Base-by-base conservation (phyloP, 2,113 vertebrate genomes). In the Anguilla rostrata region DNA sequence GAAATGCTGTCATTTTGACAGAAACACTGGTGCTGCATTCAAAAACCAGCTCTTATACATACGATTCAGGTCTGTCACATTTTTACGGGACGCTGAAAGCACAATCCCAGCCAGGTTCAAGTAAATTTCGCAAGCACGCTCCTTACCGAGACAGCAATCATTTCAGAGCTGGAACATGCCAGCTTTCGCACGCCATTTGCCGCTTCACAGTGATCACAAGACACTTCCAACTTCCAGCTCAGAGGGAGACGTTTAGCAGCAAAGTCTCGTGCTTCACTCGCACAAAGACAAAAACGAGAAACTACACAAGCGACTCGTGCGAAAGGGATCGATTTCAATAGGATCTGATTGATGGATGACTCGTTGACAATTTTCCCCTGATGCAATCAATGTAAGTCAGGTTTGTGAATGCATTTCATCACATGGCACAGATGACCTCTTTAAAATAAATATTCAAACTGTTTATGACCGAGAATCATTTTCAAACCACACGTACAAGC, bases 381-480 rank as follows among this genome's bases (percentile, higher is more conserved):
- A 26, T 66, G 60, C 49, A 53, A 53, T 53, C 49, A 83, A 84
- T 26, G 29, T 80, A 82, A 26, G 84, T 66, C 60, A 87, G 87
- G 89, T 87, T 88, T 90, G 84, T 91, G 87, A 91, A 90, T 80
- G 86, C 85, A 18, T 85, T 82, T 20, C 40, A 87, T 81, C 75
- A 56, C 43, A 82, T 79, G 46, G 78, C 5, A 29, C 9, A 86
- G 79, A n/a, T 78, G 9, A 83, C 39, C 88, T 84, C 83, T 84
- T 66, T 66, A 66, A 66, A 66, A 22, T 22, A 66, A 66, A 66
- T 26, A 66, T 15, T 20, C 14, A 15, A 60, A 60, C 14, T 66
- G 20, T 66, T 66, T 66, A 66, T 26, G 22, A 66, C 3, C 22
- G 7, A 66, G 22, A 66, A 26, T 66, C 60, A 22, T 66, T 66